Base-by-base conservation (phyloP, 35 echinoderm and acorn worm species). In the Ophioderma brevispina region DNA sequence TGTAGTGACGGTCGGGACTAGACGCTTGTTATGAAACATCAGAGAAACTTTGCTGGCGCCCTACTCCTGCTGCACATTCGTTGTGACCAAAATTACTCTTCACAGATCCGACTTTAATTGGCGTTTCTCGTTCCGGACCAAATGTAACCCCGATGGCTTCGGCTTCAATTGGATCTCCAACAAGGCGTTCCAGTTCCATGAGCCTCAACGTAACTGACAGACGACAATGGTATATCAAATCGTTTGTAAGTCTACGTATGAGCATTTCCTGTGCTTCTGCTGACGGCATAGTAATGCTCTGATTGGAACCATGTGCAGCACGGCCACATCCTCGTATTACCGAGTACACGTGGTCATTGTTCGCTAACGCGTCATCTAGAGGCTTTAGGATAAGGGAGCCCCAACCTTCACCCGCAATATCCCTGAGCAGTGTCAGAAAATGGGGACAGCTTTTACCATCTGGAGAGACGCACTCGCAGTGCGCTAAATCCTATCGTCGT, bases 51-150 rank as follows among this genome's bases (percentile, higher is more conserved):
- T 98, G 30, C 95, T 98, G 30, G 96, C 90, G 33, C 93, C 81
- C 32, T 2, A 89, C 89, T 8, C 96, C 96, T 30, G 96, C 96
- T 25, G 96, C 90, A 64, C 91, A 89, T 76, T 98, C 96, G 33
- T 81, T 88, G 85, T 98, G 96, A 25, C 96, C 96, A 42, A 98
- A 98, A 56, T 98, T 98, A 33, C 96, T 89, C 80, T 98, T 98
- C 19, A 98, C 89, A 0, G 96, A 98, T 25, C 96, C 96, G 56
- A 98, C 87, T 63, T 95, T 94, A 13, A 98, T 55, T 39, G 93
- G 96, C 2, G 40, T 81, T 15, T 85, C 76, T 2, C 84, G 40
- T 31, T 79, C 31, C 34, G 70, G 52, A 0, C 55, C 81, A 56
- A 98, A 98, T 39, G 90, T 87, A 15, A 35, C 81, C 14, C 93